phyloP scores from a whole-genome alignment of 1,140 invertebrate species.

The Drosophila mauritiana region DNA sequence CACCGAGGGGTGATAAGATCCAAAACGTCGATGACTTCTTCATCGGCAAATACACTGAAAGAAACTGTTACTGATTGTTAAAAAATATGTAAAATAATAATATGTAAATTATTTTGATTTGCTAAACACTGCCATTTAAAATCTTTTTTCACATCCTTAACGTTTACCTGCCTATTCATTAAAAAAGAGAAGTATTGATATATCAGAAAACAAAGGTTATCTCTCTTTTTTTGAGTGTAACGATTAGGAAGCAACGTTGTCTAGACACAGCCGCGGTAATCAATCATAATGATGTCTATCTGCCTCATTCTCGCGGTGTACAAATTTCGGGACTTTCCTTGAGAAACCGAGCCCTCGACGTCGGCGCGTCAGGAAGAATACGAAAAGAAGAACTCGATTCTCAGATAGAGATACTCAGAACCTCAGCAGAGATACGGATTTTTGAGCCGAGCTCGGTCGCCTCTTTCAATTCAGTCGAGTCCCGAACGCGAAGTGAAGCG shows the following conservation, averaged over 20 bases:
- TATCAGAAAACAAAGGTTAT: no score
- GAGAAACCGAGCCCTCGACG: constrained; percentile 49
- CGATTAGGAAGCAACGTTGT: neutral
- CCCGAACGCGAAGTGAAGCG: constrained; percentile 57
- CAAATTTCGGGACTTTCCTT: constrained; percentile 44
- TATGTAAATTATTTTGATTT: neutral
- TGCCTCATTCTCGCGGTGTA: constrained; percentile 29
- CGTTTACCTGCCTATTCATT: no score
- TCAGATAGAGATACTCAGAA: constrained; percentile 13
- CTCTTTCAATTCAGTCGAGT: constrained; percentile 56
- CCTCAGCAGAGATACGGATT: constrained; percentile 14
- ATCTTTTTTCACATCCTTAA: no score
- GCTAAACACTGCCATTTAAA: no score
- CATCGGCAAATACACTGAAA: constrained; percentile 28
- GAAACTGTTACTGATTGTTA: no score
- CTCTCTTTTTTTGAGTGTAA: neutral
- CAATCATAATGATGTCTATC: constrained; percentile 18
- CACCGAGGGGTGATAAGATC: constrained; percentile 56
- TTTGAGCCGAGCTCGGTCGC: constrained; percentile 53
- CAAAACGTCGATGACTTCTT: constrained; percentile 56
- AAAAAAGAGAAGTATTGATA: no score
- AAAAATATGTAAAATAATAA: neutral
- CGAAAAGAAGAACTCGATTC: constrained; percentile 4
- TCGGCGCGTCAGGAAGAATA: constrained; percentile 32
- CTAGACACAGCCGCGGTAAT: constrained; percentile 16